Percentiles rank a stretch among this genome's conserved stretches.
phyloP scores from a whole-genome alignment of 1,140 invertebrate species.

The Apis florea region DNA sequence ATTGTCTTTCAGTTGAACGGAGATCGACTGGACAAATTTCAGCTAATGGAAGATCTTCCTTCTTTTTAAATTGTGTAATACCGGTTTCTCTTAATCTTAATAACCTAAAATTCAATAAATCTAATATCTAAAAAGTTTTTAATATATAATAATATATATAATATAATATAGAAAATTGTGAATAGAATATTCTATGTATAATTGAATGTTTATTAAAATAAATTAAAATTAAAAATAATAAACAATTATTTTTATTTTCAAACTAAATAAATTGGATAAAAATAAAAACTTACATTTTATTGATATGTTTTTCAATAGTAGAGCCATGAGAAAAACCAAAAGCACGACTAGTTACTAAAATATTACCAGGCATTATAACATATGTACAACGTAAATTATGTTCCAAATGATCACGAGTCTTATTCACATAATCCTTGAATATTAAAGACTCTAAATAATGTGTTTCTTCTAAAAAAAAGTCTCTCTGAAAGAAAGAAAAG shows the following conservation, averaged over 20 bases:
- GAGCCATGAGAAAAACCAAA: slow-evolving; percentile 86
- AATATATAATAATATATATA: too few relatives aligned
- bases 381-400: slow-evolving; percentile 86
- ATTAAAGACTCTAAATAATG: slow-evolving; percentile 84
- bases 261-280: background rate
- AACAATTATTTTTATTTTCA: background rate
- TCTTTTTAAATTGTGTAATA: slow-evolving; percentile 84
- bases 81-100: slow-evolving; percentile 86
- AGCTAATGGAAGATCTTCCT: slow-evolving; percentile 84
- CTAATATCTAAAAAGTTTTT: background rate
- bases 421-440: slow-evolving; percentile 85
- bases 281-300: slow-evolving; percentile 14
- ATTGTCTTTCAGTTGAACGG: slow-evolving; percentile 88
- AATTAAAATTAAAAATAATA: background rate
- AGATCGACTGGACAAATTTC: slow-evolving; percentile 90
- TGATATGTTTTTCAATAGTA: slow-evolving; percentile 74
- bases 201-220: background rate
- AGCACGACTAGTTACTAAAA: slow-evolving; percentile 83
- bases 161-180: too few relatives aligned
- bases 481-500: slow-evolving; percentile 70
- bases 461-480: slow-evolving; percentile 85
- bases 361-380: slow-evolving; percentile 84
- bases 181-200: too few relatives aligned
- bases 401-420: slow-evolving; percentile 80
- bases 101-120: slow-evolving; percentile 80